Percentiles rank a stretch among this genome's conserved stretches.
phyloP scores from a whole-genome alignment of 2,113 vertebrate species.

The Chamaetylas fuelleborni region DNA sequence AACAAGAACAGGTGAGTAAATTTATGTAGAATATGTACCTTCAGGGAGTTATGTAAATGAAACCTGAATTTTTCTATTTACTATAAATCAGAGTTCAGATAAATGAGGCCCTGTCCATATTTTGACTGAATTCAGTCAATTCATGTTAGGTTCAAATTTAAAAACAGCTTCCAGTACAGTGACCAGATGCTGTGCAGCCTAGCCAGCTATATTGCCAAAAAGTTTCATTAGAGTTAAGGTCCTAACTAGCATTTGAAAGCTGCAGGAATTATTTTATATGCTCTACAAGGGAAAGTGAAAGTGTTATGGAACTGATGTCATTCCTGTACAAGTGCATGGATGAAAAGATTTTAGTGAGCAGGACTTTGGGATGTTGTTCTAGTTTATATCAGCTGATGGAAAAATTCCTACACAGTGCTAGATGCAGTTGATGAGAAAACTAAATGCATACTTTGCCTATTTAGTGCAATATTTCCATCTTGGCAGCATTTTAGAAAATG shows the following conservation, averaged over 20 bases:
- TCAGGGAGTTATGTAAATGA: constrained; percentile 6
- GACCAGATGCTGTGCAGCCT: neutral
- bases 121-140: constrained; percentile 17
- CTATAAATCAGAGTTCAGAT: neutral
- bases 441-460: neutral
- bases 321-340: neutral
- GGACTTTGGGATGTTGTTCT: neutral
- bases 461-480: neutral
- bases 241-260: neutral
- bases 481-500: neutral
- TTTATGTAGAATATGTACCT: neutral
- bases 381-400: neutral
- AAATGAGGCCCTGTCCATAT: neutral
- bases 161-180: constrained; percentile 13
- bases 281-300: neutral
- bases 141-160: neutral
- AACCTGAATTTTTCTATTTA: constrained; percentile 14
- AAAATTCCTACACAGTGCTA: neutral
- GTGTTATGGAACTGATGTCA: neutral
- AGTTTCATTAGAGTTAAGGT: neutral
- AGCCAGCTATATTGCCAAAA: neutral
- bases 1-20: neutral
- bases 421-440: neutral
- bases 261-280: neutral
- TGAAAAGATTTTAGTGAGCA: neutral